Percentiles rank a stretch among this genome's conserved stretches.
These are phyloP conservation scores for Tachuris rubrigastra DNA, from an alignment of 2,113 vertebrate species.

Conservation along the genomic window DNA sequence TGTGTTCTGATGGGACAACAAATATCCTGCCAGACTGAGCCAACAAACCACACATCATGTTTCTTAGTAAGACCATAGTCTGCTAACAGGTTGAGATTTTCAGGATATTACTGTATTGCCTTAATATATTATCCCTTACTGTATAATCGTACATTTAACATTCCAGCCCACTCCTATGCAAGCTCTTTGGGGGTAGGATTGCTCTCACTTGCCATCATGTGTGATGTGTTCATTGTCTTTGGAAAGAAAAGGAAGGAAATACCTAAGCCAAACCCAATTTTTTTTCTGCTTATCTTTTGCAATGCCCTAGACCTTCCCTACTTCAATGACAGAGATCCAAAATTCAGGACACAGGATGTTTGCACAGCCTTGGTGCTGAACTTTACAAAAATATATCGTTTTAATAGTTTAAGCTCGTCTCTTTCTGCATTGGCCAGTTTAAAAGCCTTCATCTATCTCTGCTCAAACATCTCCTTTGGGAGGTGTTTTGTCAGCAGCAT, in stretches of 20 bases:
- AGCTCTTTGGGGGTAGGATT: not conserved
- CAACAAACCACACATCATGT: not conserved
- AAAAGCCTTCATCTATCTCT: not conserved
- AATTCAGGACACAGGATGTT: not conserved
- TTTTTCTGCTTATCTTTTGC: not conserved
- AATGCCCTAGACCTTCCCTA: not conserved
- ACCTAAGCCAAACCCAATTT: not conserved
- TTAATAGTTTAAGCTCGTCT: not conserved
- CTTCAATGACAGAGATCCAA: not conserved
- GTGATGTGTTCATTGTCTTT: not conserved
- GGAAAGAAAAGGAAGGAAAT: not conserved
- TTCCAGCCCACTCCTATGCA: not conserved
- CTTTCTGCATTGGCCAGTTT: not conserved
- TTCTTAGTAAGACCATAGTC: not conserved
- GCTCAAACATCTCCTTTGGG: not conserved
- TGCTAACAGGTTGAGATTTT: conserved; percentile 2
- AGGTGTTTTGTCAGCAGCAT: not conserved
- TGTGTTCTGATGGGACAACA: not conserved
- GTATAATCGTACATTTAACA: not conserved
- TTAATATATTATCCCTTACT: not conserved
- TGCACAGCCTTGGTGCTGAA: not conserved
- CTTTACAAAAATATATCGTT: not conserved
- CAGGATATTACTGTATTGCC: not conserved
- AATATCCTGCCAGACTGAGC: not conserved
- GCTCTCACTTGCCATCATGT: not conserved